phyloP scores from a whole-genome alignment of 2,797 vertebrate genomes.

The Hydrolagus colliei region DNA sequence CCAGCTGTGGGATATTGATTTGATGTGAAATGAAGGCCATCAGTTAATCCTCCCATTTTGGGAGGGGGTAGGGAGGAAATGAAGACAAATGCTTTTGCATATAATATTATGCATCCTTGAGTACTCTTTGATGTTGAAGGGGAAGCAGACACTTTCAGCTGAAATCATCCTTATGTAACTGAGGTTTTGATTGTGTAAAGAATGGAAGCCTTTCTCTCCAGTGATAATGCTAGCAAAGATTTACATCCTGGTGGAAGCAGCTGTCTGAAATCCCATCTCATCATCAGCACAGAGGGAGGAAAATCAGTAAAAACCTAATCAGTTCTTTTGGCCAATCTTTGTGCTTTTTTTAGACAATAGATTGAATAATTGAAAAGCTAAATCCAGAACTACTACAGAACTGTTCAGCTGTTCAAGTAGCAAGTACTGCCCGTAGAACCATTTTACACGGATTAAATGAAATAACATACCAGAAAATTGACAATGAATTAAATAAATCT shows the following conservation, averaged over 20 bases:
- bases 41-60: not conserved
- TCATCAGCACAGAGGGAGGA: conserved; percentile 18
- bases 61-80: not conserved
- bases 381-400: not conserved
- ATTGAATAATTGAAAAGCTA: conserved; percentile 8
- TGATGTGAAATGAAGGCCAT: conserved; percentile 2
- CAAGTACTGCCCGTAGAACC: not conserved
- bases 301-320: not conserved
- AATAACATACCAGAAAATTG: not conserved
- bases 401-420: conserved; percentile 18
- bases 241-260: conserved; percentile 30
- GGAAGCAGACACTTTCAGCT: not conserved
- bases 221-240: not conserved
- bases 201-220: not conserved
- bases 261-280: not conserved
- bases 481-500: not conserved
- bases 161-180: conserved; percentile 1
- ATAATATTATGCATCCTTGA: not conserved
- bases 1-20: conserved; percentile 12
- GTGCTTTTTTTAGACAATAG: conserved; percentile 27
- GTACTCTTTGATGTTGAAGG: not conserved
- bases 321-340: conserved; percentile 31
- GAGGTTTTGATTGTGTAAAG: conserved; percentile 19
- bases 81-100: not conserved
- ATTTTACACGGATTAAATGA: conserved; percentile 17